Conservation (phyloP, 2,888 invertebrate species). For the Oithona nana region DNA sequence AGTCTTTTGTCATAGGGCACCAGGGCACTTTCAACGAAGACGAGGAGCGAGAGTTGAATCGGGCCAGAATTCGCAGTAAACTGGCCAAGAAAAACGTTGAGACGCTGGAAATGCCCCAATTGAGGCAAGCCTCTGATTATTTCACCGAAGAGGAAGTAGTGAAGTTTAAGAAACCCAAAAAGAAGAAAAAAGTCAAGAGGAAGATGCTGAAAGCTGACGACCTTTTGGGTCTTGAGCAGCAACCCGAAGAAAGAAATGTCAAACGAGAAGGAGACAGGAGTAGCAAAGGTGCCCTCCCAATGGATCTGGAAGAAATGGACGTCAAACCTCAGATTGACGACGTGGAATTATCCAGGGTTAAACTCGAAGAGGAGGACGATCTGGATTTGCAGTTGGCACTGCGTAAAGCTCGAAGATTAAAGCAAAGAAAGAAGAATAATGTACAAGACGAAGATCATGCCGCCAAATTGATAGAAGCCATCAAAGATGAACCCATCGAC, state of each 20-base stretch:
- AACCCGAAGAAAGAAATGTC: conserved; percentile 21
- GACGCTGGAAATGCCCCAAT: conserved; percentile 44
- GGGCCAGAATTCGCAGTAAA: conserved; percentile 17
- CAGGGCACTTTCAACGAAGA: conserved; percentile 26
- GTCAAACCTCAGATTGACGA: conserved; percentile 4
- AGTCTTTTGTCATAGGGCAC: conserved; percentile 55
- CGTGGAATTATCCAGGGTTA: conserved; percentile 34
- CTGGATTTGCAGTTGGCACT: conserved; percentile 44
- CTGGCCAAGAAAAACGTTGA: conserved; percentile 42
- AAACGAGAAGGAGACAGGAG: conserved; percentile 11
- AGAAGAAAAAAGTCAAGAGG: conserved; percentile 48
- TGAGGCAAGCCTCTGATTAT: conserved; percentile 66
- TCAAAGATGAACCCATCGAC: not conserved
- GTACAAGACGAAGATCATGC: not conserved
- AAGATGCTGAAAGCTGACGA: conserved; percentile 50
- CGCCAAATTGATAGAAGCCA: not conserved
- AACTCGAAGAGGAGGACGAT: conserved; percentile 48
- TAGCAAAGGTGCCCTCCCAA: not conserved
- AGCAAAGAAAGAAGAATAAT: conserved; percentile 35
- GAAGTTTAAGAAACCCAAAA: conserved; percentile 57
- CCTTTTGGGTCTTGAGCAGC: conserved; percentile 33
- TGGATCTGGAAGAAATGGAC: conserved; percentile 25
- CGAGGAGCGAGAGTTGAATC: conserved; percentile 20
- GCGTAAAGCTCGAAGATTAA: conserved; percentile 48
- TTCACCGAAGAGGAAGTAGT: conserved; percentile 52